Percentiles rank a stretch among this genome's conserved stretches.
Conservation (phyloP, 2,888 invertebrate genomes). For the Melanargia galathea region DNA sequence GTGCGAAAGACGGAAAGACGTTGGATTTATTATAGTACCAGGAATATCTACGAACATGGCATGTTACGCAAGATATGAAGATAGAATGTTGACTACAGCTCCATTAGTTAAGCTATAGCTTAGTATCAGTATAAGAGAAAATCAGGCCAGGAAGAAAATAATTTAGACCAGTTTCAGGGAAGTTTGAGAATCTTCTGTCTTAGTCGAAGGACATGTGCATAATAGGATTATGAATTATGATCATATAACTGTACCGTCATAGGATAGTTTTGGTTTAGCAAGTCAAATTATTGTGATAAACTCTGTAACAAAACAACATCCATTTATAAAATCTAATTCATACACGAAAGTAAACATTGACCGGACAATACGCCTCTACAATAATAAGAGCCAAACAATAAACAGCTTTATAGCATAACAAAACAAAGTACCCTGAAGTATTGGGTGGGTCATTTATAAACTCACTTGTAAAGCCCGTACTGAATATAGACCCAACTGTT, state of each 20-base stretch:
- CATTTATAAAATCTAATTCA: constrained; percentile 7
- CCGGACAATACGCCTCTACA: constrained; percentile 9
- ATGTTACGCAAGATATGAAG: not conserved
- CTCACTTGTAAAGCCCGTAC: constrained; percentile 9
- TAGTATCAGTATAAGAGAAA: too few relatives aligned
- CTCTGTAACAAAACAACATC: not conserved
- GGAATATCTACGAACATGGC: not conserved
- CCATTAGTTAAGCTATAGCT: not conserved
- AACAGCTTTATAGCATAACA: constrained; percentile 21
- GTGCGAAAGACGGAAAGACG: not conserved
- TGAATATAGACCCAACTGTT: constrained; percentile 30
- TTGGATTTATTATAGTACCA: not conserved
- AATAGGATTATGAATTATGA: too few relatives aligned
- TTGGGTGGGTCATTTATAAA: constrained; percentile 19
- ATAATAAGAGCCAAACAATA: constrained; percentile 15
- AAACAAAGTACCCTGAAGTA: constrained; percentile 22
- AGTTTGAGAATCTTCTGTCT: not conserved
- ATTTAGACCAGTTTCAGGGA: not conserved
- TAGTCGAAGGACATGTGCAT: too few relatives aligned
- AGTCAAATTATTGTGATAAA: not conserved
- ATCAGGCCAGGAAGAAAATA: not conserved
- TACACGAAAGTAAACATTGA: not conserved
- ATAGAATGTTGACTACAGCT: not conserved
- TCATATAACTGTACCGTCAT: not conserved
- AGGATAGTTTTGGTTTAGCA: not conserved